Percentiles rank a stretch among this genome's conserved stretches.
Conservation (phyloP, 2,888 invertebrate genomes). For the Leptopterna dolabrata region DNA sequence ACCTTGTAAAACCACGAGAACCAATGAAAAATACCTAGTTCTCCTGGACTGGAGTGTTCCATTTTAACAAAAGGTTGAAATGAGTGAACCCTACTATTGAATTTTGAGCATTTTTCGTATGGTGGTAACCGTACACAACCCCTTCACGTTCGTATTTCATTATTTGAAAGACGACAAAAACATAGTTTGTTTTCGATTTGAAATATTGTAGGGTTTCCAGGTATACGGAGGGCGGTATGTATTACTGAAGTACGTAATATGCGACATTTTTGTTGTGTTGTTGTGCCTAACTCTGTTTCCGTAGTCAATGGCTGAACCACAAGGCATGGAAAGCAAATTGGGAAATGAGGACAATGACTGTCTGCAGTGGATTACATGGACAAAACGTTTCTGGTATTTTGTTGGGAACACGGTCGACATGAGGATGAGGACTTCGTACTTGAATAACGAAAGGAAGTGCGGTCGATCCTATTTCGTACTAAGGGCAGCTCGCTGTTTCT, state of each 20-base stretch:
- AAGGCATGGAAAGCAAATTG: background rate
- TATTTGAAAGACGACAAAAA: background rate
- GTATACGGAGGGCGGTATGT: slow-evolving; percentile 24
- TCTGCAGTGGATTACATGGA: background rate
- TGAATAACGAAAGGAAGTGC: background rate
- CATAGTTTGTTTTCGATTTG: background rate
- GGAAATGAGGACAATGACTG: background rate
- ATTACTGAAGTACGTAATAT: slow-evolving; percentile 42
- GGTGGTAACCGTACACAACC: slow-evolving; percentile 29
- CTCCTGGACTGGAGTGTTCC: slow-evolving; percentile 28
- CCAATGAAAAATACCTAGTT: slow-evolving; percentile 26
- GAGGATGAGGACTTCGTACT: background rate
- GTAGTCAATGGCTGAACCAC: slow-evolving; percentile 17
- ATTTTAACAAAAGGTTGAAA: slow-evolving; percentile 21
- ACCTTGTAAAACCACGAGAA: slow-evolving; percentile 45
- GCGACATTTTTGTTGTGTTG: slow-evolving; percentile 24
- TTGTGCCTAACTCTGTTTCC: slow-evolving; percentile 45
- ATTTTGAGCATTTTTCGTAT: background rate
- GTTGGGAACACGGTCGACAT: background rate
- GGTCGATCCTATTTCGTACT: background rate
- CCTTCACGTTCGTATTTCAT: background rate
- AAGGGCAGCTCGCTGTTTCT: background rate
- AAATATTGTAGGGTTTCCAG: background rate
- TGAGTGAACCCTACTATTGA: background rate
- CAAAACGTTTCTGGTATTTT: background rate